Base-by-base conservation (phyloP, 2,888 invertebrate species). In the Rotaria sp. region DNA sequence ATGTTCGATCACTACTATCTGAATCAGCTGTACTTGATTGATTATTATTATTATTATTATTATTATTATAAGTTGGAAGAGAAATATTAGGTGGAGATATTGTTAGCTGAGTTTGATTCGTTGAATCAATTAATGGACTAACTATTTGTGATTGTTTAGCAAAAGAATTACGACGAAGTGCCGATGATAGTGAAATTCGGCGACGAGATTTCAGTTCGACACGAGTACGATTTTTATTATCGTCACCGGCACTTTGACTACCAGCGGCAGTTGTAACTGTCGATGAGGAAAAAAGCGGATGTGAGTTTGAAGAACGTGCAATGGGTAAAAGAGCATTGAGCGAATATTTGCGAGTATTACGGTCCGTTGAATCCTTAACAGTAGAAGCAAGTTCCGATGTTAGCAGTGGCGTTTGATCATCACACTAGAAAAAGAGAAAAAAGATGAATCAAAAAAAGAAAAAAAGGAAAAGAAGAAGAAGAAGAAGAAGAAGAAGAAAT, bases 371-470 rank as follows among this genome's bases (percentile, higher is more conserved):
- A 67, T 67, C 35, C 21, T 67, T 35, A 35, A 67, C 38, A 67
- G 67, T 67, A 67, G 67, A 35, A 18, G 67, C 35, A 67, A 67
- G 67, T 35, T 67, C 67, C 67, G 67, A 67, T 67, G 67, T 67
- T 67, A 67, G 21, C 35, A 67, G 35, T 21, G 67, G 67, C 67
- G 67, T 67, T 30, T 67, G 67, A 67, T 67, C 67, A 67, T 67
- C 67, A 67, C 67, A 67, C 67, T 67, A 67, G 35, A 30, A 67
- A 21, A 24, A 57, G 7, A 67, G 35, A 15, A 35, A 38, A 35
- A 21, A 38, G 15, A 30, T 59, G 11, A 30, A 67, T 15, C 2
- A 35, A 67, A 35, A 35, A 35, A n/a, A 57, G n/a, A n/a, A 57
- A 67, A 67, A 13, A 67, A 55, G 18, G 18, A 67, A 21, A 30